Conservation (phyloP, 2,113 vertebrate genomes). For the Myrmecobius fasciatus region DNA sequence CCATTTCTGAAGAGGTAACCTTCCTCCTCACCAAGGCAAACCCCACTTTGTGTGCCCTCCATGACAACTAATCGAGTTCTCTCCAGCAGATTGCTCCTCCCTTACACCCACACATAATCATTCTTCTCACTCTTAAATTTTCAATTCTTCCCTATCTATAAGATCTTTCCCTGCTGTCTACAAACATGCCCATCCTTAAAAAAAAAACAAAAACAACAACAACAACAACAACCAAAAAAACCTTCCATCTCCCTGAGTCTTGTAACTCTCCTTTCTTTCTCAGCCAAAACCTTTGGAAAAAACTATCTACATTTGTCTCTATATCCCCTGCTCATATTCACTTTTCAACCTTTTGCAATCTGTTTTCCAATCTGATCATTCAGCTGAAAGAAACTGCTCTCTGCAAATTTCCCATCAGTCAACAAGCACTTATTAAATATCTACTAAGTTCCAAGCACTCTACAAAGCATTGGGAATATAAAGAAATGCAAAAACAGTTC, state of each 20-base stretch:
- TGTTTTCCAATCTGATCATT: not conserved
- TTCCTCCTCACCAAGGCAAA: not conserved
- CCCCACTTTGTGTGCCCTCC: not conserved
- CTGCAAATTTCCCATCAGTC: not conserved
- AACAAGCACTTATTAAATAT: not conserved
- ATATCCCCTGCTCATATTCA: not conserved
- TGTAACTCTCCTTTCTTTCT: not conserved
- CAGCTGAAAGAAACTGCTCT: not conserved
- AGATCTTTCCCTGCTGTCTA: not conserved
- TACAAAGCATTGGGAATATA: not conserved
- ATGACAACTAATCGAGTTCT: not conserved
- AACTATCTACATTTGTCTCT: not conserved
- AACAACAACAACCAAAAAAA: not conserved
- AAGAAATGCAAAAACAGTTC: not conserved
- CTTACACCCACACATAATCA: not conserved
- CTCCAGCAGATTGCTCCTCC: not conserved
- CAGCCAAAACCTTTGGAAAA: not conserved
- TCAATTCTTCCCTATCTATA: not conserved
- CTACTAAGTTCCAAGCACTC: not conserved
- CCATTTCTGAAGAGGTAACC: not conserved
- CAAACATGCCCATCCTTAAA: not conserved
- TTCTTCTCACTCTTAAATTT: not conserved
- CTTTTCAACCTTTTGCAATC: not conserved
- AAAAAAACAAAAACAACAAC: too few species aligned
- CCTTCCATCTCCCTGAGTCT: not conserved